A percentile compares a stretch with the other conserved stretches of the same genome.
These are phyloP conservation scores for Eilema sororculum DNA, from an alignment of 2,888 invertebrate genomes.

Conservation along the genomic window DNA sequence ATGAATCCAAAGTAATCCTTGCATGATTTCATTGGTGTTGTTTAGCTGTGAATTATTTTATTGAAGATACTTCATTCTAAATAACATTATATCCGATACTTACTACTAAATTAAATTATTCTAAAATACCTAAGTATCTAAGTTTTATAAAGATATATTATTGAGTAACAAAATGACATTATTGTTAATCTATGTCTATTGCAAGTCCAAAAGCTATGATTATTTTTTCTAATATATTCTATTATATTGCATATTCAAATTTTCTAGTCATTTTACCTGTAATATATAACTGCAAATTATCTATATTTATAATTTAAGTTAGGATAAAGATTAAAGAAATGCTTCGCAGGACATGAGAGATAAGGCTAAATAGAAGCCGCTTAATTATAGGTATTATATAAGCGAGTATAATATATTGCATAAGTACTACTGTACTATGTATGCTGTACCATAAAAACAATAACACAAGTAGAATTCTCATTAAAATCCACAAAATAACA, in stretches of 20 bases:
- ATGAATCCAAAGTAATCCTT: background rate
- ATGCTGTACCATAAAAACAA: slow-evolving; percentile 70
- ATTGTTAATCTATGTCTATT: background rate
- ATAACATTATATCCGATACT: slow-evolving; percentile 6
- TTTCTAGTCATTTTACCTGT: slow-evolving; percentile 50
- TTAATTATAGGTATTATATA: slow-evolving; percentile 49
- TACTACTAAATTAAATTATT: slow-evolving; percentile 12
- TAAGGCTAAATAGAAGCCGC: slow-evolving; percentile 50
- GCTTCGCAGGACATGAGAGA: slow-evolving; percentile 55
- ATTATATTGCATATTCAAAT: slow-evolving; percentile 31
- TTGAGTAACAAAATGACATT: background rate
- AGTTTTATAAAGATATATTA: slow-evolving; percentile 13
- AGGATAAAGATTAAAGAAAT: slow-evolving; percentile 22
- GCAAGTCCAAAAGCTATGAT: slow-evolving; percentile 17
- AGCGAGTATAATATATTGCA: slow-evolving; percentile 42
- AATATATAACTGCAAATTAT: slow-evolving; percentile 25
- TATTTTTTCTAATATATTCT: slow-evolving; percentile 22
- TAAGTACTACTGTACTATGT: slow-evolving; percentile 48
- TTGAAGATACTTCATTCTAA: background rate
- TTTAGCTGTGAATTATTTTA: background rate
- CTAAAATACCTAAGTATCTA: slow-evolving; percentile 9
- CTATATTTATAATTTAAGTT: slow-evolving; percentile 21
- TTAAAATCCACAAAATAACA: slow-evolving; percentile 26
- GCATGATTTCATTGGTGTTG: background rate
- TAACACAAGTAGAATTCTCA: slow-evolving; percentile 59